Base-by-base conservation (phyloP, 2,888 invertebrate genomes). In the Meiosimyza decipiens region DNA sequence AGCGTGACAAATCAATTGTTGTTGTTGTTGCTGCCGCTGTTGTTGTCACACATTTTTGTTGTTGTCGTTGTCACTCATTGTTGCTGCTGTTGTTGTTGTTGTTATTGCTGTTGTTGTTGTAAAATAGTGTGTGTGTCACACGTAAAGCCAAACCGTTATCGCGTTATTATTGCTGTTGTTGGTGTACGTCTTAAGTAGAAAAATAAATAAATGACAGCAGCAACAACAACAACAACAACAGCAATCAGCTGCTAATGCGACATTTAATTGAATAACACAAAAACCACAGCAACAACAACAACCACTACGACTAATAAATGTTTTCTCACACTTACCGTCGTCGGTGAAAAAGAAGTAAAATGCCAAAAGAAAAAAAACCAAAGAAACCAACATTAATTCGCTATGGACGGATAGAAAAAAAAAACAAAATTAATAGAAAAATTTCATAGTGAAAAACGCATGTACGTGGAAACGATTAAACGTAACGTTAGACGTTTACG, bases 1-100 rank as follows among this genome's bases (percentile, higher is more conserved):
- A 82, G 79, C 83, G 81, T 84, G 83, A 77, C 77, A 78, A 77
- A 76, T 78, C 78, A 77, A 77, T 77, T 77, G 28, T 71, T 71
- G 22, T 49, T 68, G 68, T 66, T 70, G n/a, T n/a, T n/a, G n/a
- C n/a, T n/a, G n/a, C n/a, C n/a, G 28, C 70, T 71, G 22, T 49
- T 68, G 68, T 66, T 70, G 55, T 55, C 16, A 55, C 15, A 22
- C 55, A 55, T 55, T 55, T 9, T 22, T 55, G 55, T 9, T 22
- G 22, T 22, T 57, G n/a, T 7, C 6, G n/a, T 7, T 16, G 54
- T 13, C 54, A 16, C 5, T 51, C 54, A 40, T 40, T 40, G 28
- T 28, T 51, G 52, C 52, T 51, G 52, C 52, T 22, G 22, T 22
- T 22, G 22, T 52, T 52, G 11, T 52, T 33, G 13, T n/a, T 22